Base-by-base conservation (phyloP, 1,140 invertebrate species). In the Drosophila hydei region DNA sequence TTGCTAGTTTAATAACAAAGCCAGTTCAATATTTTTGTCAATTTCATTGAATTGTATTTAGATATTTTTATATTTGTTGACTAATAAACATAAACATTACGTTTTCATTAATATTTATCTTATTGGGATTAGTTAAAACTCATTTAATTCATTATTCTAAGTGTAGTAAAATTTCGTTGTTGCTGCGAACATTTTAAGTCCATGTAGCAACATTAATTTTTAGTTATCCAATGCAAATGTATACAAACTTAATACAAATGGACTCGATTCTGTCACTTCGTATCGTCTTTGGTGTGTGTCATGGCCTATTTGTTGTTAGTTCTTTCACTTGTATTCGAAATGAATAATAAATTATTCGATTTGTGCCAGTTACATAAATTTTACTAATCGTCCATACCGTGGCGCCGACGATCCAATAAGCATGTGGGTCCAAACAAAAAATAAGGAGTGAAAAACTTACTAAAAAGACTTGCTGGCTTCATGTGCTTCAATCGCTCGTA, bases 281-380 rank as follows among this genome's bases (percentile, higher is more conserved):
- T 64, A 38, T 19, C 21, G 21, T 23, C 27, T 45, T 11, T 9
- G 36, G 51, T 48, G 45, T 58, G 30, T 63, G 50, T 45, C 64
- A 59, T 67, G 68, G 38, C 68, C 79, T 51, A 73, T 75, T 33
- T 33, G 27, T 30, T 30, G 27, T 8, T 8, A n/a, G 6, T 30
- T 30, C 27, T 83, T 78, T 7, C 12, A 64, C 8, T 62, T 56
- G 43, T 60, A 60, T 56, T 76, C 12, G 63, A 64, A 51, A 56
- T 54, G 36, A 33, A 33, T 33, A 75, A 72, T 71, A 55, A 68
- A 77, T 71, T 73, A 47, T 48, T 68, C 30, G 14, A 16, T 51
- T 18, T 77, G 80, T 67, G 51, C 77, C 59, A 51, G 25, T 71
- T 87, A 76, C 77, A 85, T 87, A 87, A 74, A 80, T 80, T 87